Percentiles rank a stretch among this genome's conserved stretches.
Conservation (phyloP, 2,797 vertebrate genomes). For the Hoplostethus mediterraneus region DNA sequence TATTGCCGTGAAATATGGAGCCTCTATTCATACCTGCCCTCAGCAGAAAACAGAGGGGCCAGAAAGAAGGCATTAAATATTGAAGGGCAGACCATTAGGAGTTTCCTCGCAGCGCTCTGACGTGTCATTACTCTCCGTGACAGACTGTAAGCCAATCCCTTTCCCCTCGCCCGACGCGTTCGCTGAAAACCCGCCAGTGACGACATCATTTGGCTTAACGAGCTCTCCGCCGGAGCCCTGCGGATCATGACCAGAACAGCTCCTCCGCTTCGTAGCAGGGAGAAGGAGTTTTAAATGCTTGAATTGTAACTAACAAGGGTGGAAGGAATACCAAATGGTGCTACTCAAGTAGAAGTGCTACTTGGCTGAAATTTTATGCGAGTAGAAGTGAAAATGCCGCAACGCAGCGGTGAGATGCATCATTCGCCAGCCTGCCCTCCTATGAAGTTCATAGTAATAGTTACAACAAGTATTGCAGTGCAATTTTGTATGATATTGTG, state of each 20-base stretch:
- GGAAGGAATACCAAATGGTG: constrained; percentile 11
- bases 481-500: too few relatives aligned
- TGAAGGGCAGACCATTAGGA: constrained; percentile 78
- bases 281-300: constrained; percentile 35
- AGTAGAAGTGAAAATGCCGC: too few relatives aligned
- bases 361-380: too few relatives aligned
- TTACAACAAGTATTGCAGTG: too few relatives aligned
- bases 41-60: constrained; percentile 65
- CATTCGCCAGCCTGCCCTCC: too few relatives aligned
- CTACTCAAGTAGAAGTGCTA: background rate
- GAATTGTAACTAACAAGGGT: constrained; percentile 27
- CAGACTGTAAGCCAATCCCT: constrained; percentile 61
- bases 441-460: too few relatives aligned
- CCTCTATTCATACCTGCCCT: constrained; percentile 61
- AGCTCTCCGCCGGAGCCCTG: constrained; percentile 42
- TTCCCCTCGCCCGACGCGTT: constrained; percentile 45
- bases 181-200: constrained; percentile 62
- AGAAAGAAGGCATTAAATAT: constrained; percentile 81
- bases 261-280: constrained; percentile 22
- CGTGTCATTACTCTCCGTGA: constrained; percentile 73
- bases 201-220: constrained; percentile 60
- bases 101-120: constrained; percentile 74
- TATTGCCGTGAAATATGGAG: constrained; percentile 66
- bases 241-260: constrained; percentile 20
- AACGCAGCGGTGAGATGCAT: too few relatives aligned